Base-by-base conservation (phyloP, 2,888 invertebrate genomes). In the Sarcophaga carnaria region DNA sequence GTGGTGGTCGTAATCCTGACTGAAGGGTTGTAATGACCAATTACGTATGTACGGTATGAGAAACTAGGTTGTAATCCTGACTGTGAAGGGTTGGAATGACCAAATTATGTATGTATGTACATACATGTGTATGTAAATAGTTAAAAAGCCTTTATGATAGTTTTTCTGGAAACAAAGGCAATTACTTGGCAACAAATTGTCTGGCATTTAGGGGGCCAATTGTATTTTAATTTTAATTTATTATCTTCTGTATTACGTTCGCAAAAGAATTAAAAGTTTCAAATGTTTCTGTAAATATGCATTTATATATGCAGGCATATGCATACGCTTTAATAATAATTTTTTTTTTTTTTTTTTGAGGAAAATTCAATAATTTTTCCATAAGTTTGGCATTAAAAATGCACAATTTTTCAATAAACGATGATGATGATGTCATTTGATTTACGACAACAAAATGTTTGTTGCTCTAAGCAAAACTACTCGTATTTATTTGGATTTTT, bases 261-360 rank as follows among this genome's bases (percentile, higher is more conserved):
- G 4, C 54, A 14, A 54, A 54, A 17, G 17, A 3, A 17, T 54
- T 54, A 54, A 54, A 54, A 54, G 54, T 14, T 14, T 49, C 14
- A 49, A 49, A 14, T 49, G 49, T 49, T 49, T 17, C 5, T 54
- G 12, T 54, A 37, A 37, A 37, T 37, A 37, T 37, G 37, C 37
- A 37, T 2, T 37, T 37, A 37, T 1, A 37, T 37, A 37, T 54
- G 5, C 54, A 17, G 3, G 4, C 54, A 17, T 54, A 54, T 37
- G 54, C 17, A 17, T 54, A 2, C 5, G 54, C 17, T 17, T 54
- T 54, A 54, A 54, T 54, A 54, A 54, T 54, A 14, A 14, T 49
- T 67, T 12, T 69, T 69, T 90, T 89, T 89, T n/a, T 67, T 49
- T 80, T 11, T n/a, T n/a, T n/a, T n/a, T n/a, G n/a, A n/a, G 25